phyloP scores from a whole-genome alignment of 2,888 invertebrate genomes.

The Odontocerum albicorne region DNA sequence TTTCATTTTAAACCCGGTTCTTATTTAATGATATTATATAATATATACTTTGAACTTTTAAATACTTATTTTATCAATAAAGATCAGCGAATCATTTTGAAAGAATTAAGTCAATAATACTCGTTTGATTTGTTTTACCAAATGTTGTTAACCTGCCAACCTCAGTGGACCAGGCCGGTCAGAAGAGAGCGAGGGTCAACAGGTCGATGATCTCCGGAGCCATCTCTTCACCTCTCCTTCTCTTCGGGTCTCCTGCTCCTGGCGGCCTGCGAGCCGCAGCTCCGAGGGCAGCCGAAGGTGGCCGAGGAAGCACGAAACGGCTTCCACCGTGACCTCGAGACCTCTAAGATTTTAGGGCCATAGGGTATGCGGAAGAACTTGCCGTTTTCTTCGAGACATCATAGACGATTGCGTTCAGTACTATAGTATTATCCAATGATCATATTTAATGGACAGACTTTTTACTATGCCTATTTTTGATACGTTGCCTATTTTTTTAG shows the following conservation, averaged over 20 bases:
- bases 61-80: no score
- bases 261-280: not conserved
- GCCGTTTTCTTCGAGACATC: no score
- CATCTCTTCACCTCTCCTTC: constrained; percentile 7
- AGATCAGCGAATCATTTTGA: no score
- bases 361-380: constrained; percentile 7
- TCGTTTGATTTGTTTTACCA: no score
- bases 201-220: constrained; percentile 25
- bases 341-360: constrained; percentile 12
- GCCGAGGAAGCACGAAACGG: constrained; percentile 11
- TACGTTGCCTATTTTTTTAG: no score
- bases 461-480: no score
- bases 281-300: constrained; percentile 12
- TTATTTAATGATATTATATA: no score
- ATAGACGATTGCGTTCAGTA: not conserved
- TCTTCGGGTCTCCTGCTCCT: not conserved
- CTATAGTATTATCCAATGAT: no score
- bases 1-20: no score
- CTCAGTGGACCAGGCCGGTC: constrained; percentile 24
- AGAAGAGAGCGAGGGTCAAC: constrained; percentile 27
- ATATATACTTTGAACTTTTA: no score
- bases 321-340: constrained; percentile 13
- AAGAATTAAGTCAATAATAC: no score
- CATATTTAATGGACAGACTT: no score
- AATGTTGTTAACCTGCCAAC: constrained; percentile 6